Conservation (phyloP, 1,140 invertebrate species). For the Formica selysi region DNA sequence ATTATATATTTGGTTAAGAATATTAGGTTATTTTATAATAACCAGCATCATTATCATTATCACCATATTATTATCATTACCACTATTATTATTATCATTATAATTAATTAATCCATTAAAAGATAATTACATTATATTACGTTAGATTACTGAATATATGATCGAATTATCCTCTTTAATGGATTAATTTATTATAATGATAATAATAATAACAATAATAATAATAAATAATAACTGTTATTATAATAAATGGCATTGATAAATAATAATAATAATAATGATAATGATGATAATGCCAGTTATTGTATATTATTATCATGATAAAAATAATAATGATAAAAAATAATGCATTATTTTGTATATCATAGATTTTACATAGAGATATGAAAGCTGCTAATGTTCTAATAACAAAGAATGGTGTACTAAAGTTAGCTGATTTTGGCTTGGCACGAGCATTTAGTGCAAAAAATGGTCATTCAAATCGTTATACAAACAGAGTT, state of each 20-base stretch:
- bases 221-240: no score
- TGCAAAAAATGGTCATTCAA: slow-evolving; percentile 94
- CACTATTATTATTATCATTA: no score
- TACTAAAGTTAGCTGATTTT: slow-evolving; percentile 97
- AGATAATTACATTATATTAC: no score
- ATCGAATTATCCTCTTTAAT: background rate
- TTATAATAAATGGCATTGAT: no score
- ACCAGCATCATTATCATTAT: no score
- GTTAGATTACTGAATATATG: no score
- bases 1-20: background rate
- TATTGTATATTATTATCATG: background rate
- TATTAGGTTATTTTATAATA: background rate
- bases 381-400: slow-evolving; percentile 99
- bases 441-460: slow-evolving; percentile 97
- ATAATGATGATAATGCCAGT: background rate
- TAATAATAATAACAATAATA: background rate
- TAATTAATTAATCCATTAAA: no score
- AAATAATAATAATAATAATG: background rate
- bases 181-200: background rate
- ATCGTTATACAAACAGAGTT: slow-evolving; percentile 98
- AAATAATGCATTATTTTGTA: background rate
- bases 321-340: background rate
- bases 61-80: no score
- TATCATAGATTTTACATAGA: slow-evolving; percentile 92
- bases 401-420: slow-evolving; percentile 98